Conservation (phyloP, 2,888 invertebrate genomes). For the Luperina testacea region DNA sequence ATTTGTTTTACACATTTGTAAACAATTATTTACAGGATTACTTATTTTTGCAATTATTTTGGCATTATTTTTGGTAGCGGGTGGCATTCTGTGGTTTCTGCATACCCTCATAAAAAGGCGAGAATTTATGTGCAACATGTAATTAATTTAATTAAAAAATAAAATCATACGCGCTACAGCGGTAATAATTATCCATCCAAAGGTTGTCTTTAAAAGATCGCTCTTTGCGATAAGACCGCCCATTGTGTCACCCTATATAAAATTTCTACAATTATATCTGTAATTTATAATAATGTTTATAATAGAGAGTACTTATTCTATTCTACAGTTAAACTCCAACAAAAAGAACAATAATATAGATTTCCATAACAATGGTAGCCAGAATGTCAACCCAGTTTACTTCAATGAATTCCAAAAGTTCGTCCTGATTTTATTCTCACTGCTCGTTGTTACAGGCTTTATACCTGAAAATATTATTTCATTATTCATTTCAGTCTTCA, state of each 20-base stretch:
- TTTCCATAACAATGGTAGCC: not conserved
- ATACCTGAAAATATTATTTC: conserved; percentile 16
- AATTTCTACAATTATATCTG: no score
- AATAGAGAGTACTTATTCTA: not conserved
- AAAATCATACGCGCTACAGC: not conserved
- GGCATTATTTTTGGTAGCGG: no score
- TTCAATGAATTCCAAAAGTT: conserved; percentile 6
- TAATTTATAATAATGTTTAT: no score
- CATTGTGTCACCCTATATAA: no score
- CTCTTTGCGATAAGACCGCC: not conserved
- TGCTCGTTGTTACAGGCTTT: not conserved
- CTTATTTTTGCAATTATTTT: no score
- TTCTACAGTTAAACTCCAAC: not conserved
- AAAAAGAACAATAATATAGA: not conserved
- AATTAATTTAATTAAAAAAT: no score
- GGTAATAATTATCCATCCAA: not conserved
- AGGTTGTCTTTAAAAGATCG: no score
- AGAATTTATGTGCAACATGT: no score
- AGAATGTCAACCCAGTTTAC: not conserved
- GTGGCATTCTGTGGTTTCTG: no score
- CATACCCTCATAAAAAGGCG: no score
- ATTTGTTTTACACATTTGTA: no score
- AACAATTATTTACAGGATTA: no score
- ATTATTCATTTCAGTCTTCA: conserved; percentile 7
- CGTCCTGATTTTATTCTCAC: not conserved